phyloP scores from a whole-genome alignment of 2,888 invertebrate species.

The Caenorhabditis angaria region DNA sequence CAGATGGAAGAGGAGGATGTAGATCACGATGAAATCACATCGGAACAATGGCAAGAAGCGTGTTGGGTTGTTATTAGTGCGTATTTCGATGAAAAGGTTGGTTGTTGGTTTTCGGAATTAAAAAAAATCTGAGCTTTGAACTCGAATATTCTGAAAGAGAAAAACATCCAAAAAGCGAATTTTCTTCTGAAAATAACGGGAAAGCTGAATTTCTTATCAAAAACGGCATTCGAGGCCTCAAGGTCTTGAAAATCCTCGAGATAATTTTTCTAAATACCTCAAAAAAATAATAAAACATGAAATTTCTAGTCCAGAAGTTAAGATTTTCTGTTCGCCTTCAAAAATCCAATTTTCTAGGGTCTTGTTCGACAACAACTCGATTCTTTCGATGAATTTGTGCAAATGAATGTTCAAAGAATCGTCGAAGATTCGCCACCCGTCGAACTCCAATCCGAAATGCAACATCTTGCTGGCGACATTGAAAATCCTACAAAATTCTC shows the following conservation, averaged over 20 bases:
- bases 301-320: too few relatives aligned
- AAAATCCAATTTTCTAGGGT: constrained; percentile 76
- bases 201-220: too few relatives aligned
- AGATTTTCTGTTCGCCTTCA: too few relatives aligned
- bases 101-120: not conserved
- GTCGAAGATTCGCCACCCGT: constrained; percentile 99
- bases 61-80: constrained; percentile 99
- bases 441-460: constrained; percentile 92
- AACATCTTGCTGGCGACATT: constrained; percentile 78
- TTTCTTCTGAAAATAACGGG: too few relatives aligned
- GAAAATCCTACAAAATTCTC: constrained; percentile 82
- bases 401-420: constrained; percentile 98
- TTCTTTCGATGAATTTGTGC: constrained; percentile 99
- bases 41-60: constrained; percentile 90
- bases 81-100: constrained; percentile 93
- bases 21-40: constrained; percentile 87
- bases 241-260: not conserved
- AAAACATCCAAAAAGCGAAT: too few relatives aligned
- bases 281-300: too few relatives aligned
- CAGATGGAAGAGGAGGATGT: constrained; percentile 38
- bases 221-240: too few relatives aligned
- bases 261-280: too few relatives aligned
- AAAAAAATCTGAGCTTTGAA: not conserved
- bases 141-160: not conserved
- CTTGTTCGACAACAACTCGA: constrained; percentile 97